Evolutionary conservation across 2,888 invertebrate genomes (phyloP), one percentile per base, ranked within the genome.

Genomic region (Nymphalis urticae): DNA sequence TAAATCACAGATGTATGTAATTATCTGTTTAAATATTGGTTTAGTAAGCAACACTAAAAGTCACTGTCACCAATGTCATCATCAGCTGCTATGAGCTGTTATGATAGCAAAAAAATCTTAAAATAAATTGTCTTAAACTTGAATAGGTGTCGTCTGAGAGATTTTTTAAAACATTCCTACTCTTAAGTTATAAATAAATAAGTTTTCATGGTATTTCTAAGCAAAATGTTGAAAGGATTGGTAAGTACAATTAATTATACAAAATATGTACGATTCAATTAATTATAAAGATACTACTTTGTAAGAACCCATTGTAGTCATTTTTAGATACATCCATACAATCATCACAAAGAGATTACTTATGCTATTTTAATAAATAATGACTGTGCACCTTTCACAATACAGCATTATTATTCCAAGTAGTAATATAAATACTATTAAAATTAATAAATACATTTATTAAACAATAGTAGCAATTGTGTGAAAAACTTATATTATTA

Each of bases 211-310:
- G 24, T 24, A 32, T 17, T 54, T 61, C 27, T 71, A 66, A 64
- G 62, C 67, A 81, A 68, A 64, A 83, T 83, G 82, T 72, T 82
- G 48, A 83, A 82, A 75, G 82, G 79, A 73, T 64, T 83, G 78
- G 82, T 82, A 76, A 80, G 82, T 76, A 62, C 27, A 2, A 32
- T 64, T 32, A 19, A 56, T 56, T 32, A 2, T 16, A 56, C 54
- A 56, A 17, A 56, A 8, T n/a, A 32, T 7, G 17, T 7, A 27
- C 8, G 24, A 54, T 32, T 9, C 2, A 32, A n/a, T 0, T 32
- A 10, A 32, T 53, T 32, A 56, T 10, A 27, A 56, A n/a, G 1
- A 13, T 42, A 32, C 32, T 32, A 56, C 32, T 9, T 32, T 56
- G 54, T 32, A 56, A 32, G 9, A 27, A 54, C 8, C 13, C 42